phyloP scores from a whole-genome alignment of 37 sponge, comb jelly and placozoan species.

The Theonella swinhoei region DNA sequence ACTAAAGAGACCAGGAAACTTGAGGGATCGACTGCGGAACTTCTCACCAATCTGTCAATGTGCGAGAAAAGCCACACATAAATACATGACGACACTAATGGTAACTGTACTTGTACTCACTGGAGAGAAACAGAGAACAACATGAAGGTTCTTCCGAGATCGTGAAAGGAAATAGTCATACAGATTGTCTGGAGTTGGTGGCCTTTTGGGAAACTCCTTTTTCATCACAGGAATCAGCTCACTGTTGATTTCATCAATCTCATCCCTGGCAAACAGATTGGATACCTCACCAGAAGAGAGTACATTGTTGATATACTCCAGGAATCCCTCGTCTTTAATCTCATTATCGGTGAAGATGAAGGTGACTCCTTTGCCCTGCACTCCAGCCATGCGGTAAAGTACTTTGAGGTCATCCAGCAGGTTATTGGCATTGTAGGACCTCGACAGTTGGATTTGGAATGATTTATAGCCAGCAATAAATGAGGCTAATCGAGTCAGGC shows the following conservation, averaged over 20 bases:
- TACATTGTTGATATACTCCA: slow-evolving; percentile 99
- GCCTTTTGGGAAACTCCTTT: slow-evolving; percentile 92
- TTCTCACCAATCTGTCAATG: slow-evolving; percentile 95
- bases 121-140: slow-evolving; percentile 99
- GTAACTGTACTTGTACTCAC: slow-evolving; percentile 40
- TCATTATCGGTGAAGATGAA: slow-evolving; percentile 99
- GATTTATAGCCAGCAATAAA: slow-evolving; percentile 98
- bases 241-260: slow-evolving; percentile 93
- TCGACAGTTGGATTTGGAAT: slow-evolving; percentile 97
- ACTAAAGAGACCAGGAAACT: slow-evolving; percentile 99
- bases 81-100: not conserved
- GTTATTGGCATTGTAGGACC: slow-evolving; percentile 97
- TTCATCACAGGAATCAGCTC: slow-evolving; percentile 98
- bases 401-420: slow-evolving; percentile 96
- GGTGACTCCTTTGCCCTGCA: slow-evolving; percentile 92
- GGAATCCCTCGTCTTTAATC: slow-evolving; percentile 99
- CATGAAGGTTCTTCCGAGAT: slow-evolving; percentile 96
- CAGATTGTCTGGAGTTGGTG: slow-evolving; percentile 98
- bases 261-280: slow-evolving; percentile 96
- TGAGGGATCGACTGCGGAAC: slow-evolving; percentile 94
- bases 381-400: slow-evolving; percentile 90
- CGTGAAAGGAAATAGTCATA: slow-evolving; percentile 96
- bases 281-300: slow-evolving; percentile 99
- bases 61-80: not conserved
- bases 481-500: slow-evolving; percentile 98